These are phyloP conservation scores for Dicrurus megarhynchus DNA, from an alignment of 2,113 vertebrate genomes.

Conservation along the genomic window DNA sequence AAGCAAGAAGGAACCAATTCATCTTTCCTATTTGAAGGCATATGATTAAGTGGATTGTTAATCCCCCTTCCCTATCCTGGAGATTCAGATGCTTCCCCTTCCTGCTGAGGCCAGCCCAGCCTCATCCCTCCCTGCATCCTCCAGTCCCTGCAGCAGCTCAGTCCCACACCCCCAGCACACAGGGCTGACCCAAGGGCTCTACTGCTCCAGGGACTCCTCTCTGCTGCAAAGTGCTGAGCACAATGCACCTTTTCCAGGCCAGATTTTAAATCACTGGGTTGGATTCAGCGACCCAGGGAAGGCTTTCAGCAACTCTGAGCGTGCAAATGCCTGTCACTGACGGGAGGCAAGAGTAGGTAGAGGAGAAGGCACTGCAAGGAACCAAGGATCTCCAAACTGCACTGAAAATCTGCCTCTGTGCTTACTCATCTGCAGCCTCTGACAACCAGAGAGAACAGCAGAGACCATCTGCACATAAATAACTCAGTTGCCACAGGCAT, in stretches of 20 bases:
- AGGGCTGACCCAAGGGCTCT: neutral
- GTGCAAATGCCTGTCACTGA: neutral
- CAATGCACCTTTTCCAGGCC: accelerated
- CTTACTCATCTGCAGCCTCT: neutral
- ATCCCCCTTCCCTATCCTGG: neutral
- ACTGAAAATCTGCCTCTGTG: neutral
- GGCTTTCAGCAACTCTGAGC: neutral
- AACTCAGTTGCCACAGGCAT: neutral
- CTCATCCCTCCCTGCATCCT: neutral
- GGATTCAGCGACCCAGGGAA: neutral
- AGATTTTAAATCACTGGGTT: neutral
- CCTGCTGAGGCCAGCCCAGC: neutral
- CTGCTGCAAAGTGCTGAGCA: neutral
- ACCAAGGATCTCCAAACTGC: too few species aligned
- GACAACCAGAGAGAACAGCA: neutral
- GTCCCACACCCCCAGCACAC: neutral
- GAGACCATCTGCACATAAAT: neutral
- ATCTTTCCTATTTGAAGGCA: neutral
- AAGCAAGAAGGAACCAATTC: neutral
- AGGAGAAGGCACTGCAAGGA: neutral
- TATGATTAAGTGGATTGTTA: neutral
- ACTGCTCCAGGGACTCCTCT: neutral
- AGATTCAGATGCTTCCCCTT: neutral
- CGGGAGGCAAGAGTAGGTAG: neutral
- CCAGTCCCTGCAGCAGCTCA: neutral